Evolutionary conservation across 2,797 vertebrate genomes (phyloP), one percentile per base, ranked within the genome.

Genomic region (Halcyon leucocephala): DNA sequence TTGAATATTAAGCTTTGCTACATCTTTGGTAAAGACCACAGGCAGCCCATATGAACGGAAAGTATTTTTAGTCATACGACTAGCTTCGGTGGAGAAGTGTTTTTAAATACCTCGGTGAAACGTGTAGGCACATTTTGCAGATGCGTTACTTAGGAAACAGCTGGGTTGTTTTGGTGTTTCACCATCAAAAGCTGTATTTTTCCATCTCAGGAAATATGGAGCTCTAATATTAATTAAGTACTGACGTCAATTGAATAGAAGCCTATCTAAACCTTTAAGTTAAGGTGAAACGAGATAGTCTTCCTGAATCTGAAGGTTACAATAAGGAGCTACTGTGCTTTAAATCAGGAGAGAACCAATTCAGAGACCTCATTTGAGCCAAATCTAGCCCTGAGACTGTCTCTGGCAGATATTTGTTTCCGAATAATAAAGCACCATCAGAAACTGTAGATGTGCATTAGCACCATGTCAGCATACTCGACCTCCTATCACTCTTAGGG

Each of bases 91-190:
- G 33, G 48, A 89, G 29, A 74, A 52, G 22, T 16, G 42, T 55
- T 89, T 90, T 93, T 41, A 54, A 79, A 20, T 58, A 66, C 16
- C 46, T 61, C 74, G 31, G 41, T 58, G 72, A 89, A 92, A 89
- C 26, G 41, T 2, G 14, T 7, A 76, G 65, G 64, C 82, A 80
- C 76, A 14, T 69, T 88, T 15, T 65, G 69, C 91, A 87, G 82
- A 64, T 83, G 62, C 4, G 3, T 79, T 52, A 21, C 76, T 90
- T 72, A 29, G 93, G 87, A 96, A 94, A 58, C 94, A 95, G 91
- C 93, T 94, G 91, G 33, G 49, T 46, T 78, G 25, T 54, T 88
- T 83, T 0, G 1, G 25, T 61, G 74, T 29, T 86, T 26, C 70
- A 60, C 51, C 37, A 48, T 44, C 80, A 90, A 60, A 87, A 83